Evolutionary conservation across 2,888 invertebrate species (phyloP).

Genomic region (Tholera decimalis): DNA sequence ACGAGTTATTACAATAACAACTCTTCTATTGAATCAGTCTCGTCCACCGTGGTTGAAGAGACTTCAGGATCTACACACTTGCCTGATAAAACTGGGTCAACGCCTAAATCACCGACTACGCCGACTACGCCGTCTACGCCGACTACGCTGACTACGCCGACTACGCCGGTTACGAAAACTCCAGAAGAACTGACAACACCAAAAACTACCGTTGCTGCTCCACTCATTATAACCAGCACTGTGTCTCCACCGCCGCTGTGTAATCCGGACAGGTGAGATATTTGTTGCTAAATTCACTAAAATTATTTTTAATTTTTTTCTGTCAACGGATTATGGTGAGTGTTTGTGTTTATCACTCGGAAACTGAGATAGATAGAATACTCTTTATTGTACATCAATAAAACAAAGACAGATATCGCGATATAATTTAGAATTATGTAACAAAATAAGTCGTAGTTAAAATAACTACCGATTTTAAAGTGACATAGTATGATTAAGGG

Average conservation of each 20-base stretch:
- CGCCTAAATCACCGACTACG: conserved; percentile 4
- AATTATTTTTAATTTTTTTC: no score
- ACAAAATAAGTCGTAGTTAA: no score
- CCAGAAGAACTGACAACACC: not conserved
- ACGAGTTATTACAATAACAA: not conserved
- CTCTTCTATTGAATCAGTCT: conserved; percentile 1
- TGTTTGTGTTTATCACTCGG: no score
- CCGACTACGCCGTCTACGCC: not conserved
- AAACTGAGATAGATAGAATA: no score
- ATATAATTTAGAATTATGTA: no score
- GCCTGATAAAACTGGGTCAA: conserved; percentile 1
- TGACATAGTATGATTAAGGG: no score
- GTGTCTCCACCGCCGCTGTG: conserved; percentile 53
- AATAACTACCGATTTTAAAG: no score
- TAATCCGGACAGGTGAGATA: conserved; percentile 62
- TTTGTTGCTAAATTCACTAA: no score
- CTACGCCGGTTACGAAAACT: conserved; percentile 19
- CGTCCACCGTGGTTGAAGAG: conserved; percentile 5
- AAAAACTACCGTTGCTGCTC: conserved; percentile 54
- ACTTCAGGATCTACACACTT: conserved; percentile 5
- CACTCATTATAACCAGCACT: conserved; percentile 51
- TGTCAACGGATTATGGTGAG: no score
- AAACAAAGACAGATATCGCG: no score
- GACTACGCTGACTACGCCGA: not conserved
- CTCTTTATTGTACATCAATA: no score